These are phyloP conservation scores for Ferdinandea cuprea DNA, from an alignment of 2,888 invertebrate genomes.

Conservation along the genomic window DNA sequence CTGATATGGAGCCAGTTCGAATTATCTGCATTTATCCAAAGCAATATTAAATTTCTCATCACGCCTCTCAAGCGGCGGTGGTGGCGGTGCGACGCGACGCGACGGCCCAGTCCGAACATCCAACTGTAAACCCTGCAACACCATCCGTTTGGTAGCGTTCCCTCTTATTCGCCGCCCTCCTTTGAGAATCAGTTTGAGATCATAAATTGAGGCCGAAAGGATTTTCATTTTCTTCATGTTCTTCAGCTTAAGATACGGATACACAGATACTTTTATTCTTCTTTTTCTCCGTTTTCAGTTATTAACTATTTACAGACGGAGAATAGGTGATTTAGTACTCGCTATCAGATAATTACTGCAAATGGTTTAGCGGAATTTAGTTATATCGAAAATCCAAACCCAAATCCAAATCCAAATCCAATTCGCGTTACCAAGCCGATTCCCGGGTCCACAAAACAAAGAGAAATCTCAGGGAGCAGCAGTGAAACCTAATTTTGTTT, in stretches of 20 bases:
- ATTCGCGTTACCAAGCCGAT: not conserved
- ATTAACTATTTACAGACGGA: conserved; percentile 35
- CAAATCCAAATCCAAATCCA: too few relatives aligned
- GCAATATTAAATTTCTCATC: conserved; percentile 75
- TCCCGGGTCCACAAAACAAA: conserved; percentile 20
- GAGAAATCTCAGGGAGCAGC: conserved; percentile 65
- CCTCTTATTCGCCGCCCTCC: not conserved
- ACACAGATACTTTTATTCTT: not conserved
- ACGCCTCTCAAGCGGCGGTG: conserved; percentile 64
- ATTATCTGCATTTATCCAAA: conserved; percentile 75
- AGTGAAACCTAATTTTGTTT: conserved; percentile 70
- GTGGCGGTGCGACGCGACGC: too few relatives aligned
- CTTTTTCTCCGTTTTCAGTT: conserved; percentile 37
- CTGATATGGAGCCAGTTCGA: conserved; percentile 79
- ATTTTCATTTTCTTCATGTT: conserved; percentile 64
- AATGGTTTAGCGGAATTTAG: conserved; percentile 60
- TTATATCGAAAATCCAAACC: too few relatives aligned
- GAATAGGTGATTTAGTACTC: conserved; percentile 23
- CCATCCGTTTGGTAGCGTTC: conserved; percentile 19
- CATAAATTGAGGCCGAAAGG: conserved; percentile 70
- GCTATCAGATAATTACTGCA: conserved; percentile 72
- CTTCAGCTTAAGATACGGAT: conserved; percentile 21
- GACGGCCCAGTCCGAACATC: conserved; percentile 20
- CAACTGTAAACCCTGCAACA: conserved; percentile 57
- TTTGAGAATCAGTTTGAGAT: conserved; percentile 62